Evolutionary conservation across 1,140 invertebrate genomes (phyloP).

Genomic region (Bicyclus anynana): DNA sequence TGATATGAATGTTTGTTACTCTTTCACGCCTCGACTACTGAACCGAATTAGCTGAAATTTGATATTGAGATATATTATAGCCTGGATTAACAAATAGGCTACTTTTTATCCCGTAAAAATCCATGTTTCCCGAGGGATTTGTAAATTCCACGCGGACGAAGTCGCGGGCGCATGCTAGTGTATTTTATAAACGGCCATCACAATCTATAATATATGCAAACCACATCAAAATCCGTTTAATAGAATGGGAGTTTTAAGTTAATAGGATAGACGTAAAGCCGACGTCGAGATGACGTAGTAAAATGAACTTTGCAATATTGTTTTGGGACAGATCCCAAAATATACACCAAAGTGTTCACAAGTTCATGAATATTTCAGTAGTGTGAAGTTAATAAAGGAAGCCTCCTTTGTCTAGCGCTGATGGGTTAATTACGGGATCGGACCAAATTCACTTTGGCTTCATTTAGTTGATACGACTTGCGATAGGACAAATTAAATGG

Average conservation of each 20-base stretch:
- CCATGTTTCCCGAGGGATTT: too few species aligned
- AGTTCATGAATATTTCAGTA: constrained; percentile 69
- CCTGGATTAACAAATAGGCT: too few species aligned
- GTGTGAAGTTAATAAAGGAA: constrained; percentile 65
- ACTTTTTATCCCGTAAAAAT: too few species aligned
- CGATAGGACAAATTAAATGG: constrained; percentile 29
- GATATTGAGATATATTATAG: too few species aligned
- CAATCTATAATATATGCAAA: too few species aligned
- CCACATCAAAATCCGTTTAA: too few species aligned
- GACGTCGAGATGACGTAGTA: not conserved
- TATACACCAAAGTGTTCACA: constrained; percentile 7
- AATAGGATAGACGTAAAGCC: not conserved
- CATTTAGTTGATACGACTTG: constrained; percentile 26
- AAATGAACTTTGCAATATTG: not conserved
- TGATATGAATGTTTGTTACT: too few species aligned
- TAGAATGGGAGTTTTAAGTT: not conserved
- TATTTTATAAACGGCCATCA: too few species aligned
- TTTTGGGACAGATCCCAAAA: not conserved
- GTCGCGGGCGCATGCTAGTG: too few species aligned
- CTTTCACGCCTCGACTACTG: too few species aligned
- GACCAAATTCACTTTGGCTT: constrained; percentile 31
- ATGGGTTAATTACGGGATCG: constrained; percentile 55
- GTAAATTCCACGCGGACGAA: too few species aligned
- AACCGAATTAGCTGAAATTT: too few species aligned
- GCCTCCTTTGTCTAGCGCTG: constrained; percentile 58